A percentile compares a stretch with the other conserved stretches of the same genome.
Conservation (phyloP, 1,140 invertebrate genomes). For the Drosophila littoralis region DNA sequence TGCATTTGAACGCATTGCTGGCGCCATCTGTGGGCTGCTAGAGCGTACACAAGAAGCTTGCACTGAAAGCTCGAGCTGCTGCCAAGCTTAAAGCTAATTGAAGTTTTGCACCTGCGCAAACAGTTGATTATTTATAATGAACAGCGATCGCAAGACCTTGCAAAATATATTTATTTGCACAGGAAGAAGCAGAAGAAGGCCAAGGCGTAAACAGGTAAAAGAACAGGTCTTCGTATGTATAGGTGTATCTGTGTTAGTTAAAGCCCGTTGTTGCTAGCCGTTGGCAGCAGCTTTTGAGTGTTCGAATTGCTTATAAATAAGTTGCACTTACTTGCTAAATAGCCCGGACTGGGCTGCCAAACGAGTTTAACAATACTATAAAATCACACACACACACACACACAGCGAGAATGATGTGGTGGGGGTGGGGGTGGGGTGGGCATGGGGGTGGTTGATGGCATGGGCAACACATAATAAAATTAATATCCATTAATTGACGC, state of each 20-base stretch:
- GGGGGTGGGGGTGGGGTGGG: constrained; percentile 2
- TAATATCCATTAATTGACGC: constrained; percentile 56
- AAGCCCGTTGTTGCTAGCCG: constrained; percentile 9
- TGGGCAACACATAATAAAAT: constrained; percentile 63
- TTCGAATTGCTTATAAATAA: constrained; percentile 50
- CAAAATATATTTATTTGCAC: constrained; percentile 30
- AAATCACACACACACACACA: constrained; percentile 25
- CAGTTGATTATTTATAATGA: background rate
- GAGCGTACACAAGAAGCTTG: background rate
- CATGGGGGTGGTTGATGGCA: constrained; percentile 14
- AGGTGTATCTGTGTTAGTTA: constrained; percentile 1
- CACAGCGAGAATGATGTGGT: background rate
- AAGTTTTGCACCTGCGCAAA: constrained; percentile 26
- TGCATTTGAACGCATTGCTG: background rate
- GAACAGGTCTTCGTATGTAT: background rate
- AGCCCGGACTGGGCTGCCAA: constrained; percentile 32
- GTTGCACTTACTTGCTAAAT: constrained; percentile 75
- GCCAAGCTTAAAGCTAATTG: constrained; percentile 14
- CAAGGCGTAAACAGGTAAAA: constrained; percentile 10
- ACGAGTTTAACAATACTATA: constrained; percentile 65
- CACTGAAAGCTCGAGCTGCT: background rate
- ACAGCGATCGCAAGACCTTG: constrained; percentile 33
- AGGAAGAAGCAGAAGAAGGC: constrained; percentile 5
- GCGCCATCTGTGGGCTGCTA: constrained; percentile 28
- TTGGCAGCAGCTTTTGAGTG: constrained; percentile 6